A percentile compares a stretch with the other conserved stretches of the same genome.
Evolutionary conservation across 1,140 invertebrate species (phyloP).

Genomic region (Heliothis virescens): DNA sequence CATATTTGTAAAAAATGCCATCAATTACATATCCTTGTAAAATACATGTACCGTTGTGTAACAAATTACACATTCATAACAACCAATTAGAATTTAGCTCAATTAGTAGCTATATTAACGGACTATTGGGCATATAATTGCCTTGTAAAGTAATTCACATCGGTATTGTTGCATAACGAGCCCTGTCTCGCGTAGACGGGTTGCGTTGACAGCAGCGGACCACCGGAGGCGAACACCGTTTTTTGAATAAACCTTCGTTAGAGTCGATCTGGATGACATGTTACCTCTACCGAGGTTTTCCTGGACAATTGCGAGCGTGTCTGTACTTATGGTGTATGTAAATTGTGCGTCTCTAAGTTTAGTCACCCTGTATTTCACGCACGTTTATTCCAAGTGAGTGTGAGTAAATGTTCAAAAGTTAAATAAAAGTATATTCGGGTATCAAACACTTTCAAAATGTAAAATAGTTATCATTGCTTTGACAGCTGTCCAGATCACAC

Average conservation of each 20-base stretch:
- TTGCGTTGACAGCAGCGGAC: constrained; percentile 64
- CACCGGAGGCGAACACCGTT: constrained; percentile 70
- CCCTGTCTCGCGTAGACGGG: constrained; percentile 52
- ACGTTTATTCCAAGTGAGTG: neutral
- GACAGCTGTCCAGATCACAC: constrained; percentile 67
- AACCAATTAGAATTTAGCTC: constrained; percentile 39
- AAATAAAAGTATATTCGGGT: constrained; percentile 29
- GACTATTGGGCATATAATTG: constrained; percentile 31
- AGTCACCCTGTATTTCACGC: constrained; percentile 7
- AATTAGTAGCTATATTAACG: constrained; percentile 27
- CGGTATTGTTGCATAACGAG: constrained; percentile 65
- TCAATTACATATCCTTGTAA: neutral
- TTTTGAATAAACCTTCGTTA: constrained; percentile 77
- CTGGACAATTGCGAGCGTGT: constrained; percentile 36
- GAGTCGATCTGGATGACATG: constrained; percentile 63
- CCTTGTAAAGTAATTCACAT: constrained; percentile 54
- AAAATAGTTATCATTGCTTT: constrained; percentile 51
- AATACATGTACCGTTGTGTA: neutral
- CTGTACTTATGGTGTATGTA: constrained; percentile 39
- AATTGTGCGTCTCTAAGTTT: constrained; percentile 20
- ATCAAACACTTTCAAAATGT: constrained; percentile 27
- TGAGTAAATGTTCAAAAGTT: constrained; percentile 5
- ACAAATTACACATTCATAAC: neutral
- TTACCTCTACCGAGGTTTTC: constrained; percentile 40
- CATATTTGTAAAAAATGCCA: neutral